A percentile compares a stretch with the other conserved stretches of the same genome.
Evolutionary conservation across 64 coral and sea anemone genomes (phyloP).

Genomic region (Porites australiensis): DNA sequence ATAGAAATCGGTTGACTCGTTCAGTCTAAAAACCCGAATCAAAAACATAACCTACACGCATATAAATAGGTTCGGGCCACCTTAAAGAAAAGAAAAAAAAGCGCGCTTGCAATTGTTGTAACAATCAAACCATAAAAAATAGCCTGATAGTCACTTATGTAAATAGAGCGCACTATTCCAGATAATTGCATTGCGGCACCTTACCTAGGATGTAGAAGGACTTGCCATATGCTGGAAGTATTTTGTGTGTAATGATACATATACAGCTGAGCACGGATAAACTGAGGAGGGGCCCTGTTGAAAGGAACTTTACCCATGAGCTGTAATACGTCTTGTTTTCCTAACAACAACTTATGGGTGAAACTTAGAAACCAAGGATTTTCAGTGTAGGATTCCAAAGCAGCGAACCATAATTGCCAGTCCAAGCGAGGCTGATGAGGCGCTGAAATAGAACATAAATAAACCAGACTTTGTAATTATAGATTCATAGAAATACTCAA

Average conservation of each 20-base stretch:
- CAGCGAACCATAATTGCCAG: constrained; percentile 99
- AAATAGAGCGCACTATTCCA: too few relatives aligned
- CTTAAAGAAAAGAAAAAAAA: too few relatives aligned
- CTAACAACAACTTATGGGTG: constrained; percentile 80
- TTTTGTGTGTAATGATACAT: constrained; percentile 90
- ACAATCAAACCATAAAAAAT: too few relatives aligned
- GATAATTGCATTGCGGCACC: background rate
- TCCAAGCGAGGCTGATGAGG: constrained; percentile 98
- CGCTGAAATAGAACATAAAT: constrained; percentile 36
- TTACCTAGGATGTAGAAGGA: constrained; percentile 81
- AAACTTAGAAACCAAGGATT: constrained; percentile 95
- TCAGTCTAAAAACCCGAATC: too few relatives aligned
- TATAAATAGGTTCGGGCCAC: too few relatives aligned
- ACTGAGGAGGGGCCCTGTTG: constrained; percentile 72
- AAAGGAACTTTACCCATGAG: constrained; percentile 75
- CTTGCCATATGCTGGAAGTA: constrained; percentile 75
- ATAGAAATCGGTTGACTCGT: too few relatives aligned
- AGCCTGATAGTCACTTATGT: too few relatives aligned
- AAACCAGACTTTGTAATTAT: too few relatives aligned
- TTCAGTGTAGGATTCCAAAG: constrained; percentile 69
- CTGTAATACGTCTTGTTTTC: constrained; percentile 77
- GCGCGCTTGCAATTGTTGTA: too few relatives aligned
- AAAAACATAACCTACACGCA: too few relatives aligned
- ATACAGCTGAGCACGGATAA: constrained; percentile 81
- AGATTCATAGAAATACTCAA: too few relatives aligned